A percentile compares a stretch with the other conserved stretches of the same genome.
Conservation (phyloP, 2,888 invertebrate species). For the Sarcophaga variegata region DNA sequence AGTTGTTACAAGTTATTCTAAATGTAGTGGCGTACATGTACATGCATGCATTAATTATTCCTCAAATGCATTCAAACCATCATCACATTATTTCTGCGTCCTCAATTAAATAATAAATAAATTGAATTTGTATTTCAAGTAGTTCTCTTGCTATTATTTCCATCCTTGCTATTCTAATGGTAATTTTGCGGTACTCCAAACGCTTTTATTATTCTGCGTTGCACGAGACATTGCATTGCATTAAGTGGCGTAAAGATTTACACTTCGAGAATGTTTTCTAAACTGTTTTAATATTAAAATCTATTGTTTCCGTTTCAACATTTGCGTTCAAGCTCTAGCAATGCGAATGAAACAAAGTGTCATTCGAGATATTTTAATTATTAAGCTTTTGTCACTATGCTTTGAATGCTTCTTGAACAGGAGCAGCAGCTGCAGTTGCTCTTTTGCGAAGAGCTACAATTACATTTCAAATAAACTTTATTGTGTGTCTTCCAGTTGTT, state of each 20-base stretch:
- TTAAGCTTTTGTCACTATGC: slow-evolving; percentile 59
- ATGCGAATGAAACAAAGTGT: slow-evolving; percentile 32
- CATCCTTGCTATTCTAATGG: background rate
- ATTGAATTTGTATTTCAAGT: slow-evolving; percentile 16
- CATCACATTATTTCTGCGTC: background rate
- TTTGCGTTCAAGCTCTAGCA: slow-evolving; percentile 14
- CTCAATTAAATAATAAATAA: slow-evolving; percentile 50
- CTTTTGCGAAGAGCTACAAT: slow-evolving; percentile 37
- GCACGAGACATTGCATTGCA: slow-evolving; percentile 16
- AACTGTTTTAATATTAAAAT: slow-evolving; percentile 66
- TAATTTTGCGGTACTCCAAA: slow-evolving; percentile 45
- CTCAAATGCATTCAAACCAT: background rate
- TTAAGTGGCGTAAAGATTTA: slow-evolving; percentile 57
- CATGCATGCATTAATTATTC: no score
- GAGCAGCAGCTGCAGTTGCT: slow-evolving; percentile 43
- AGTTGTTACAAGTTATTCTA: no score
- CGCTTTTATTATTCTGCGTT: slow-evolving; percentile 22
- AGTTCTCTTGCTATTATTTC: background rate
- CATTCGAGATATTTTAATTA: slow-evolving; percentile 63
- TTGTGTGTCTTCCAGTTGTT: slow-evolving; percentile 7
- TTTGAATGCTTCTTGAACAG: slow-evolving; percentile 5
- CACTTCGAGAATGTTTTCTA: slow-evolving; percentile 56
- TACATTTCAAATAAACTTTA: slow-evolving; percentile 42
- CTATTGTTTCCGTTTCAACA: slow-evolving; percentile 58
- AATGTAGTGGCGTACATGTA: no score